phyloP scores from a whole-genome alignment of 2,113 vertebrate species.

The Gadus macrocephalus region DNA sequence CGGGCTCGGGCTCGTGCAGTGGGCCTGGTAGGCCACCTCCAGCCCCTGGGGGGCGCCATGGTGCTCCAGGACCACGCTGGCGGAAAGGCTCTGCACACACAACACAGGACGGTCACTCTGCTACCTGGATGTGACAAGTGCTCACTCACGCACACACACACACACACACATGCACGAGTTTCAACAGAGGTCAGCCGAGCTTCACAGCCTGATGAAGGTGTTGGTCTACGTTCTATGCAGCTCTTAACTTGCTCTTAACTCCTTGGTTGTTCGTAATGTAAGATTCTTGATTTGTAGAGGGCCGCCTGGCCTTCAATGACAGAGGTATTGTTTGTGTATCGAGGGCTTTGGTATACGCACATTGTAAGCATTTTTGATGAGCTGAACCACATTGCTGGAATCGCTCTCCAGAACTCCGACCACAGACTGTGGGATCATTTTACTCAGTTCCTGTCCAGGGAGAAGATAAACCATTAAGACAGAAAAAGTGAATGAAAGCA shows the following conservation, averaged over 20 bases:
- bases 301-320: not conserved
- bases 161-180: not conserved
- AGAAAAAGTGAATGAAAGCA: not conserved
- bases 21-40: slow-evolving; percentile 59
- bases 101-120: not conserved
- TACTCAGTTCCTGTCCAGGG: slow-evolving; percentile 70
- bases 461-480: not conserved
- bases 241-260: too few species aligned
- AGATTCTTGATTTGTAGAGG: not conserved
- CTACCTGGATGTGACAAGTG: too few species aligned
- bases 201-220: too few species aligned
- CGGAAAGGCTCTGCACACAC: slow-evolving; percentile 66
- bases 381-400: slow-evolving; percentile 79
- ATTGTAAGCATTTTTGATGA: slow-evolving; percentile 75
- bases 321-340: not conserved
- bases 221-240: too few species aligned
- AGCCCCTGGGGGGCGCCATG: slow-evolving; percentile 62
- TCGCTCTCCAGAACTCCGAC: slow-evolving; percentile 73
- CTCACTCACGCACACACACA: not conserved
- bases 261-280: not conserved
- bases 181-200: not conserved
- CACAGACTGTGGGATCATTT: slow-evolving; percentile 75
- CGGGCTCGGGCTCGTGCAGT: slow-evolving; percentile 36
- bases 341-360: slow-evolving; percentile 55
- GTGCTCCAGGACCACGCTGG: slow-evolving; percentile 72